A percentile compares a stretch with the other conserved stretches of the same genome.
Evolutionary conservation across 2,888 invertebrate genomes (phyloP).

Genomic region (Euproctis similis): DNA sequence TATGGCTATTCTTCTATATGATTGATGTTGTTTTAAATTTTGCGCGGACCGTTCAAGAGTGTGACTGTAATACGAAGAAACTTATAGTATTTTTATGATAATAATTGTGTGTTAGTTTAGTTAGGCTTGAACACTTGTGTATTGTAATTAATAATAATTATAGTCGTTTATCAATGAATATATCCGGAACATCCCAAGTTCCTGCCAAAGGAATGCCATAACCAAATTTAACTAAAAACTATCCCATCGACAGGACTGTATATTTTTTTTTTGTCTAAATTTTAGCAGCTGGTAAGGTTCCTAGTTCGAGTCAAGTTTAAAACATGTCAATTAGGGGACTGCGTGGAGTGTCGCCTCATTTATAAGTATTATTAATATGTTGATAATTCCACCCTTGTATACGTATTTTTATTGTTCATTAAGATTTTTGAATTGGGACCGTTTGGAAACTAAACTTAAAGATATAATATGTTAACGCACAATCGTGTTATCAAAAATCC

Average conservation of each 20-base stretch:
- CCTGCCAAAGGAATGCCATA: conserved; percentile 32
- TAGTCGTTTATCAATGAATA: conserved; percentile 23
- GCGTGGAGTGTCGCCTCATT: conserved; percentile 70
- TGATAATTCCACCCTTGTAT: conserved; percentile 30
- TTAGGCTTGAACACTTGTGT: conserved; percentile 16
- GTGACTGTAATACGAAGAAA: conserved; percentile 7
- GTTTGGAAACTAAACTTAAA: conserved; percentile 35
- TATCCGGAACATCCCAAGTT: conserved; percentile 30
- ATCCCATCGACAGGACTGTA: conserved; percentile 51
- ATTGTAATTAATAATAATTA: conserved; percentile 12
- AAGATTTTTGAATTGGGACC: conserved; percentile 23
- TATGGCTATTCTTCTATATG: conserved; percentile 6
- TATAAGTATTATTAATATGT: conserved; percentile 25
- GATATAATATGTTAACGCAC: conserved; percentile 62
- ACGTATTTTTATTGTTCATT: conserved; percentile 34
- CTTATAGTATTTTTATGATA: conserved; percentile 5
- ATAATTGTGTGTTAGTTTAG: conserved; percentile 13
- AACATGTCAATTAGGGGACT: conserved; percentile 76
- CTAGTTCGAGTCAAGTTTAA: conserved; percentile 73
- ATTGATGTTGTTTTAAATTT: conserved; percentile 4
- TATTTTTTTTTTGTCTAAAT: conserved; percentile 68
- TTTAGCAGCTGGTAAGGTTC: conserved; percentile 76
- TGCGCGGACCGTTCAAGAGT: conserved; percentile 5
- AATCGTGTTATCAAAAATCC: conserved; percentile 53
- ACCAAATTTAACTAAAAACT: conserved; percentile 42